phyloP scores from a whole-genome alignment of 2,888 invertebrate species.

The Cosmopolites sordidus region DNA sequence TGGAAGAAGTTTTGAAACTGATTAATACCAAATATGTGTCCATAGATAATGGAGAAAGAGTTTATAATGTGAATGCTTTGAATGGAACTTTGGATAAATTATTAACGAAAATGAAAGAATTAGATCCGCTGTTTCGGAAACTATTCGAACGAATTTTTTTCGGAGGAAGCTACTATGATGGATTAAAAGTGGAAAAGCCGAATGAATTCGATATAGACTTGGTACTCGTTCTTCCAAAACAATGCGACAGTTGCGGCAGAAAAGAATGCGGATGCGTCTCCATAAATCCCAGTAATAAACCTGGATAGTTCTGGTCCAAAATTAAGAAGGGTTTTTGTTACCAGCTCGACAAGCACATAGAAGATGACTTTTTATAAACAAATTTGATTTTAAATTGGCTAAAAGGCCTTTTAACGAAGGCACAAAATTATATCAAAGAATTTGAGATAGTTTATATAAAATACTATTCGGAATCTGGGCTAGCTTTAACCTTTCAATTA shows the following conservation, averaged over 20 bases:
- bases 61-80: conserved; percentile 1
- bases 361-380: conserved; percentile 15
- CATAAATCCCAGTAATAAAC: conserved; percentile 33
- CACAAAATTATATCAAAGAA: background rate
- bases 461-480: conserved; percentile 13
- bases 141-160: conserved; percentile 43
- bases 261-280: conserved; percentile 42
- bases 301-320: conserved; percentile 47
- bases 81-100: conserved; percentile 2
- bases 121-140: no score
- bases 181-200: conserved; percentile 54
- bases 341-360: conserved; percentile 9
- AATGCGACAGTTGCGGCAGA: conserved; percentile 1
- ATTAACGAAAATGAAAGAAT: no score
- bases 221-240: conserved; percentile 51
- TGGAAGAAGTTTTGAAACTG: conserved; percentile 36
- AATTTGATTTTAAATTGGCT: conserved; percentile 18
- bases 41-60: conserved; percentile 18
- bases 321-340: background rate
- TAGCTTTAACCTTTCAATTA: conserved; percentile 16
- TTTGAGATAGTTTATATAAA: background rate
- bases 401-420: conserved; percentile 5
- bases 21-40: conserved; percentile 36
- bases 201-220: conserved; percentile 60
- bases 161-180: conserved; percentile 58